Evolutionary conservation across 2,888 invertebrate species (phyloP).

Genomic region (Sinohyriopsis cumingii): DNA sequence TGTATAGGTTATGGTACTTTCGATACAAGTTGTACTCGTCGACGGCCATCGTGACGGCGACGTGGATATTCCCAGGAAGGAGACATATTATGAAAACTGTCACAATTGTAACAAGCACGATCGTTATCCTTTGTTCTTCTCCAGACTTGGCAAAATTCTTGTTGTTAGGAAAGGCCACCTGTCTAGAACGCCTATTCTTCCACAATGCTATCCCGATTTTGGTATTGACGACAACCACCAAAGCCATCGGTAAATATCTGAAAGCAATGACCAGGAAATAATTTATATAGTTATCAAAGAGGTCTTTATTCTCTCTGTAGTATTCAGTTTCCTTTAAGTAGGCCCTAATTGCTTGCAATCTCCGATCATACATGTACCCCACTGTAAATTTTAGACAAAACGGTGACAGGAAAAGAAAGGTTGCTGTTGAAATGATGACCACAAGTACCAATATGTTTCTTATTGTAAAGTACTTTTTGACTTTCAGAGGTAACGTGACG

Average conservation of each 20-base stretch:
- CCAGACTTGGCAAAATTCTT: constrained; percentile 10
- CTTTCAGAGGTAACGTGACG: constrained; percentile 38
- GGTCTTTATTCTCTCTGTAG: constrained; percentile 23
- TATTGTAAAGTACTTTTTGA: constrained; percentile 28
- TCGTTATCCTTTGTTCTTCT: constrained; percentile 32
- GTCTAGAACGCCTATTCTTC: constrained; percentile 16
- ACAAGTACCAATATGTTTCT: constrained; percentile 26
- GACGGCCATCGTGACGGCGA: constrained; percentile 13
- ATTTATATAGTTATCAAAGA: constrained; percentile 31
- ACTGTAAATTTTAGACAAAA: constrained; percentile 31
- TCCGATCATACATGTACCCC: constrained; percentile 12
- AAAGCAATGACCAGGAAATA: constrained; percentile 31
- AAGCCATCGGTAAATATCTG: constrained; percentile 31
- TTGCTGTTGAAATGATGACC: constrained; percentile 20
- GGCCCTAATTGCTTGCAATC: background rate
- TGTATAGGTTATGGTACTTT: constrained; percentile 37
- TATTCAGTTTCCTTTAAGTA: constrained; percentile 32
- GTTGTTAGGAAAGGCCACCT: constrained; percentile 2
- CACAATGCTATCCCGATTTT: constrained; percentile 21
- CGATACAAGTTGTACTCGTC: constrained; percentile 33
- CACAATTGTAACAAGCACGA: constrained; percentile 32
- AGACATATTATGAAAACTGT: constrained; percentile 33
- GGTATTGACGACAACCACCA: constrained; percentile 27
- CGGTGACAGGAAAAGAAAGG: constrained; percentile 17
- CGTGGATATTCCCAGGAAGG: constrained; percentile 26